Conservation (phyloP, 2,888 invertebrate species). For the Merodon equestris region DNA sequence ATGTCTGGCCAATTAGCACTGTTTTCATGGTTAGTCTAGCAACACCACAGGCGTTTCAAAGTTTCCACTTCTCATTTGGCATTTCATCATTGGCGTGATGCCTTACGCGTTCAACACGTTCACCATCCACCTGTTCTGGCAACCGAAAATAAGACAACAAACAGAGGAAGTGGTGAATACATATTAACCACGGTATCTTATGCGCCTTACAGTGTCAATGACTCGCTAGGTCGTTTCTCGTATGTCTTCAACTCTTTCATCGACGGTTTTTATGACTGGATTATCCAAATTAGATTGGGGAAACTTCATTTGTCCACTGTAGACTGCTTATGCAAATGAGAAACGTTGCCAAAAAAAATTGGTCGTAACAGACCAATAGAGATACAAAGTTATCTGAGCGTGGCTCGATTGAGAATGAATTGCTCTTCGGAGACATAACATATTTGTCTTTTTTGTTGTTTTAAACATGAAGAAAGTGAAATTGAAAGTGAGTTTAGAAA, state of each 20-base stretch:
- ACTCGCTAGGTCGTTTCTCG: neutral
- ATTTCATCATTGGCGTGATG: no score
- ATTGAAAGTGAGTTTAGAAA: neutral
- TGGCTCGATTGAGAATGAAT: no score
- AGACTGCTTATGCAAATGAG: constrained; percentile 18
- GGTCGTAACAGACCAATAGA: no score
- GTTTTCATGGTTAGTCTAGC: neutral
- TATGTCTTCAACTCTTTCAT: neutral
- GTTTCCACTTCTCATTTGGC: no score
- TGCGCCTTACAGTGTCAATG: constrained; percentile 7
- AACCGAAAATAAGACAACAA: neutral
- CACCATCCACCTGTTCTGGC: no score
- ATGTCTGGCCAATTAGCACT: constrained; percentile 1
- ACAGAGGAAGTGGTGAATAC: constrained; percentile 42
- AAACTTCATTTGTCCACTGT: constrained; percentile 9
- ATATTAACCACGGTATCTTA: constrained; percentile 3
- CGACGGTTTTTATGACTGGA: neutral
- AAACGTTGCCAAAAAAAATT: neutral
- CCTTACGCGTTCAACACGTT: no score
- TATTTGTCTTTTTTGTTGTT: no score
- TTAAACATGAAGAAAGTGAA: no score
- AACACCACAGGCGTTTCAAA: no score
- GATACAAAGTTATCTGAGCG: no score
- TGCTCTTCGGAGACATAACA: no score
- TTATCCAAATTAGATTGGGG: constrained; percentile 7